Evolutionary conservation across 2,888 invertebrate genomes (phyloP), one percentile per base, ranked within the genome.

Genomic region (Drosophila fulvimacula): DNA sequence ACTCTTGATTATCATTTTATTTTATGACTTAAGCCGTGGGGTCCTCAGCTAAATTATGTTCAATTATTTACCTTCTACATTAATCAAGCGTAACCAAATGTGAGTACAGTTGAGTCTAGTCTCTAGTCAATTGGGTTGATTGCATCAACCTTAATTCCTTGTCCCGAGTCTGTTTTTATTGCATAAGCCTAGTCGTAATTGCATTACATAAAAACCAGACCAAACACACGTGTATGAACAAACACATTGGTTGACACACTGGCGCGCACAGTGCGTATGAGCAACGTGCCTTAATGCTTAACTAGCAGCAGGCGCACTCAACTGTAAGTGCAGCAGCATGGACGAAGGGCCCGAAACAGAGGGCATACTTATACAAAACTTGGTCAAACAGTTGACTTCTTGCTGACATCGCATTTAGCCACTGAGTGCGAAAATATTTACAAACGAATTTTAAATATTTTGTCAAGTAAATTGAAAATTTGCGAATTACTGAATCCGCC

Each of bases 221-320:
- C 19, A 17, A 19, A 24, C 30, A n/a, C 44, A 21, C 27, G 38
- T 61, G 39, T 39, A 7, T 17, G 30, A 48, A 15, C 51, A 51
- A 38, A 42, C 53, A 42, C 30, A 3, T 30, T 3, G 15, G 15
- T 41, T 24, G 34, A n/a, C 39, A 3, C n/a, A 15, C 10, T 34
- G 42, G n/a, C 59, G n/a, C 59, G 7, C 5, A 64, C 77, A 21
- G 39, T 76, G 73, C 69, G 69, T 77, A 73, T 73, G 65, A 64
- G 73, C 51, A 59, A 63, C 41, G 49, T 58, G 41, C 32, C 48
- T 51, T 49, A 69, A 51, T 46, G 58, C 34, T 38, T 55, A 73
- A 60, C 48, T 46, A 56, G 39, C 57, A 46, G 30, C 32, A 49
- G 51, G n/a, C 59, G 32, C 59, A 71, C 24, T 60, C 19, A 76